Evolutionary conservation across 2,888 invertebrate genomes (phyloP), one percentile per base, ranked within the genome.

Genomic region (Phengaris alcon): DNA sequence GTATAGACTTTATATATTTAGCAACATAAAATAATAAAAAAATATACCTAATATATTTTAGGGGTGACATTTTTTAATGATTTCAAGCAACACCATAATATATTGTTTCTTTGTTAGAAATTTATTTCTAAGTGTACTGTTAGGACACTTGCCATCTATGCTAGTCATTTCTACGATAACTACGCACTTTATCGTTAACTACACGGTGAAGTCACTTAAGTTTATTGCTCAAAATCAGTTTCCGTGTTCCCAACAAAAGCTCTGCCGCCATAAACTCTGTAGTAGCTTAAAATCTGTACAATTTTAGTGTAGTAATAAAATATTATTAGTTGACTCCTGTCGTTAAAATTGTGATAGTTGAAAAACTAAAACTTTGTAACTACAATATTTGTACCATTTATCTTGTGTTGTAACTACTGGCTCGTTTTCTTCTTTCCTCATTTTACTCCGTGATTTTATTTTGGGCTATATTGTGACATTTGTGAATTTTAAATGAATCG

Each of bases 291-390:
- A 72, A 72, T 72, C 72, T 52, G 73, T 73, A 76, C 75, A 75
- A 76, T 68, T 78, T 79, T 79, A 79, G 64, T 76, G 59, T 75
- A 51, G 78, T 68, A 76, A 77, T 80, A 79, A 80, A 80, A 77
- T 80, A 79, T 79, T 73, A 77, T 78, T 76, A 84, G 86, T 86
- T 84, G 85, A 86, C 85, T 86, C 84, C 81, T 81, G 87, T 85
- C 88, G 89, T 89, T 89, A 88, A 88, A 87, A 85, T 87, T 88
- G 87, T 86, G 84, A 78, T 81, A 85, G 82, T 86, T 87, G 85
- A 83, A 85, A 81, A 82, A 72, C 52, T 78, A 79, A 59, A 82
- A 81, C 88, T 83, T 84, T 88, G 89, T 88, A 81, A 79, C 82
- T 86, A 83, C 83, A 84, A 83, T 81, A 84, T 84, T n/a, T 79